Percentiles rank a stretch among this genome's conserved stretches.
Conservation (phyloP, 2,888 invertebrate species). For the Hypomecis punctinalis region DNA sequence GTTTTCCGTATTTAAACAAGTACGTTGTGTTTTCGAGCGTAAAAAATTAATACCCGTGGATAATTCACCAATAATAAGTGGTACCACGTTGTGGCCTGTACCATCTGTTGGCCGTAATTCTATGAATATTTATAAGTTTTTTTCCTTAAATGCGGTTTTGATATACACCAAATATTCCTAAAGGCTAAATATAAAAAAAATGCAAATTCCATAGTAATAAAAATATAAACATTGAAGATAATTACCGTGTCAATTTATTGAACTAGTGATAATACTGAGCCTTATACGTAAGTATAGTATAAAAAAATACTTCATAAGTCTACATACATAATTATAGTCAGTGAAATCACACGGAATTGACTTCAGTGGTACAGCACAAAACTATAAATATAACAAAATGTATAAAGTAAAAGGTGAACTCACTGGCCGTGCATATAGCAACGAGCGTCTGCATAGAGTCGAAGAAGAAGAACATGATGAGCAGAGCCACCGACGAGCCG, state of each 20-base stretch:
- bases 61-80: not conserved
- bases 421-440: constrained; percentile 98
- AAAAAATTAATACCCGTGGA: not conserved
- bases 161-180: too few species aligned
- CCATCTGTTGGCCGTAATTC: not conserved
- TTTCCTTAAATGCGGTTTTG: too few species aligned
- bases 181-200: too few species aligned
- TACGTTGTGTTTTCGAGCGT: not conserved
- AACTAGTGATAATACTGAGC: too few species aligned
- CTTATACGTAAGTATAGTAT: too few species aligned
- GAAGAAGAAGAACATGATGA: constrained; percentile 99
- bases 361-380: too few species aligned
- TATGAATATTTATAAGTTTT: not conserved
- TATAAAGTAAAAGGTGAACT: constrained; percentile 66
- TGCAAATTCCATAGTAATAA: too few species aligned
- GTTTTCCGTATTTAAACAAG: not conserved
- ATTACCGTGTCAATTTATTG: too few species aligned
- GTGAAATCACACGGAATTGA: too few species aligned
- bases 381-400: not conserved
- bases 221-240: too few species aligned
- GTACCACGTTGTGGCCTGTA: not conserved
- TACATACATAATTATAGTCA: too few species aligned
- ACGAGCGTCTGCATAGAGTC: constrained; percentile 99
- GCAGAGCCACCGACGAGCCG: constrained; percentile 97
- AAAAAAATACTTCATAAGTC: too few species aligned